Evolutionary conservation across 2,888 invertebrate species (phyloP).

Genomic region (Sinodicranocentrus sp.): DNA sequence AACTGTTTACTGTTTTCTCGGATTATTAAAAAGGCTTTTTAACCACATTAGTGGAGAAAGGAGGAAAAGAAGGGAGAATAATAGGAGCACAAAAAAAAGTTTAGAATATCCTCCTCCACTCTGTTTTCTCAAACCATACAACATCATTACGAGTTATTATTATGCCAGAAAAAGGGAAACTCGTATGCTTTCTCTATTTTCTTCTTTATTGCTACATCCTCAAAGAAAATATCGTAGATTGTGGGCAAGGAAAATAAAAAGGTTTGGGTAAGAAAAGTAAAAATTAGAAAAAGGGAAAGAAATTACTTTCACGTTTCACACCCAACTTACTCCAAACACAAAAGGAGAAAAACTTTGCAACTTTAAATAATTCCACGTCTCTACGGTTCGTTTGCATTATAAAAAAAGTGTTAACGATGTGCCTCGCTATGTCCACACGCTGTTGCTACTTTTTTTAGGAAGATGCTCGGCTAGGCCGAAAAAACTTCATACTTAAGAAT

Average conservation of each 20-base stretch:
- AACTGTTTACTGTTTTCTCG: slow-evolving; percentile 18
- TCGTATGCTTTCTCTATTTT: slow-evolving; percentile 43
- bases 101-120: slow-evolving; percentile 3
- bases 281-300: slow-evolving; percentile 21
- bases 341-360: slow-evolving; percentile 51
- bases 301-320: slow-evolving; percentile 32
- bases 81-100: slow-evolving; percentile 39
- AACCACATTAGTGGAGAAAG: slow-evolving; percentile 1
- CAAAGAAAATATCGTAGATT: slow-evolving; percentile 3
- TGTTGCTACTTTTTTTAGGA: too few species aligned
- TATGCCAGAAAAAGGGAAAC: slow-evolving; percentile 46
- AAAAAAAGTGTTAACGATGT: too few species aligned
- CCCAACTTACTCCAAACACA: slow-evolving; percentile 51
- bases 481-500: slow-evolving; percentile 48
- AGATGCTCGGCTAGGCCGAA: too few species aligned
- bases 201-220: neutral
- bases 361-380: slow-evolving; percentile 53
- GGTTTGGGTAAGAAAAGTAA: slow-evolving; percentile 10
- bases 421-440: too few species aligned
- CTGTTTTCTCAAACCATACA: neutral
- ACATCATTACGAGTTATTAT: slow-evolving; percentile 42
- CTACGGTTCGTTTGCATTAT: slow-evolving; percentile 8
- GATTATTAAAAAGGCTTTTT: slow-evolving; percentile 46
- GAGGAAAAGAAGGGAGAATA: neutral
- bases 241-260: slow-evolving; percentile 19